These are phyloP conservation scores for Anthrax anthrax DNA, from an alignment of 2,888 invertebrate genomes.

Conservation along the genomic window DNA sequence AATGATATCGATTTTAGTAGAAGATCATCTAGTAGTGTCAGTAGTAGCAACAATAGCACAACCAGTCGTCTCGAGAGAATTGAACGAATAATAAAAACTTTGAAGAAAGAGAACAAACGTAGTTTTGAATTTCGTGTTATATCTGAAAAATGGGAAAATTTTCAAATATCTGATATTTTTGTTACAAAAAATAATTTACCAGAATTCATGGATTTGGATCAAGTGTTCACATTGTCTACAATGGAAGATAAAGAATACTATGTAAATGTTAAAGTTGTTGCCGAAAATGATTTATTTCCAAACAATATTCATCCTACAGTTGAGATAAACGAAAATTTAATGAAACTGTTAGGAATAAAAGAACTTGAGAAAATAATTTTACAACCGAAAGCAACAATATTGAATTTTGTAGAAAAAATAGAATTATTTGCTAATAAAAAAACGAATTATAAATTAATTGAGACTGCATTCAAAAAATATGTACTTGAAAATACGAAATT, in stretches of 20 bases:
- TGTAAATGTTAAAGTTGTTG: slow-evolving; percentile 18
- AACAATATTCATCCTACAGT: slow-evolving; percentile 29
- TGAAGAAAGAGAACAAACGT: slow-evolving; percentile 24
- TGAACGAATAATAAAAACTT: slow-evolving; percentile 26
- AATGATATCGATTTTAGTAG: neutral
- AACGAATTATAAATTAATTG: slow-evolving; percentile 30
- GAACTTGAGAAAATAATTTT: slow-evolving; percentile 29
- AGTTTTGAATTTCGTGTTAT: slow-evolving; percentile 30
- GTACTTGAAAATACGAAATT: slow-evolving; percentile 27
- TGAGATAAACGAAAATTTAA: slow-evolving; percentile 30
- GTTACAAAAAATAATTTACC: slow-evolving; percentile 28
- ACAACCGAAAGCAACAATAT: slow-evolving; percentile 25
- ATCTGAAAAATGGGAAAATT: slow-evolving; percentile 23
- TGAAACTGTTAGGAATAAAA: slow-evolving; percentile 27
- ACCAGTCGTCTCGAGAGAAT: slow-evolving; percentile 19
- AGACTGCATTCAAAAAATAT: slow-evolving; percentile 31
- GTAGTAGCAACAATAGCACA: neutral
- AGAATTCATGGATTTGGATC: slow-evolving; percentile 28
- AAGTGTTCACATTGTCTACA: slow-evolving; percentile 25
- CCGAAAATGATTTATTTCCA: slow-evolving; percentile 19
- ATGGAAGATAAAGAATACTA: slow-evolving; percentile 14
- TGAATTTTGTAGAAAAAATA: slow-evolving; percentile 33
- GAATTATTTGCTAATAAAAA: slow-evolving; percentile 30
- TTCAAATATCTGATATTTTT: slow-evolving; percentile 31
- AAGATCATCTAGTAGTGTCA: neutral